Conservation (phyloP, 2,888 invertebrate genomes). For the Tridacna gigas region DNA sequence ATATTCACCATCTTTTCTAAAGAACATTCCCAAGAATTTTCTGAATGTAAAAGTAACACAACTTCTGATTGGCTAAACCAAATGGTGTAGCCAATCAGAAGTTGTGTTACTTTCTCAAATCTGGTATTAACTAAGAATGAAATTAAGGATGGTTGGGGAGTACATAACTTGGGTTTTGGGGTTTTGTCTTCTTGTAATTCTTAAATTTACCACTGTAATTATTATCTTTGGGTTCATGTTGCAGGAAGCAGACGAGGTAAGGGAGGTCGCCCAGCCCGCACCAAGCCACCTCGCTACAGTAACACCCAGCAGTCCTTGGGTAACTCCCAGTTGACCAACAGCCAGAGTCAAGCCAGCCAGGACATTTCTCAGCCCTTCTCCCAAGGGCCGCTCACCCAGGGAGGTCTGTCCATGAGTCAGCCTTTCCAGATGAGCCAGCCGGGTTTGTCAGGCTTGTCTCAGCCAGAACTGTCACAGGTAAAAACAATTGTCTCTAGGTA, state of each 20-base stretch:
- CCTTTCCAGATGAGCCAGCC: conserved; percentile 86
- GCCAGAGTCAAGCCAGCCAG: conserved; percentile 82
- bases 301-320: conserved; percentile 75
- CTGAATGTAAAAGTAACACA: too few species aligned
- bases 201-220: too few species aligned
- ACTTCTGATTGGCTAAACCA: too few species aligned
- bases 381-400: conserved; percentile 84
- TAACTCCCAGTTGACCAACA: conserved; percentile 66
- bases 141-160: too few species aligned
- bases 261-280: conserved; percentile 71
- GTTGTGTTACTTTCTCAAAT: too few species aligned
- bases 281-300: conserved; percentile 83
- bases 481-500: background rate
- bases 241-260: conserved; percentile 42
- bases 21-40: too few species aligned
- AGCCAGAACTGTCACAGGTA: conserved; percentile 88
- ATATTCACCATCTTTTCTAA: too few species aligned
- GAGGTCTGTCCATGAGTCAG: conserved; percentile 85
- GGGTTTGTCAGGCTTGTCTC: conserved; percentile 87
- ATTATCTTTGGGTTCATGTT: too few species aligned
- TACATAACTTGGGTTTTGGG: too few species aligned
- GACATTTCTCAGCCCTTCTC: conserved; percentile 82
- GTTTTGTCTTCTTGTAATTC: too few species aligned
- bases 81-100: too few species aligned
- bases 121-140: too few species aligned